Evolutionary conservation across 2,888 invertebrate genomes (phyloP), one percentile per base, ranked within the genome.

Genomic region (Pachymerium ferrugineum): DNA sequence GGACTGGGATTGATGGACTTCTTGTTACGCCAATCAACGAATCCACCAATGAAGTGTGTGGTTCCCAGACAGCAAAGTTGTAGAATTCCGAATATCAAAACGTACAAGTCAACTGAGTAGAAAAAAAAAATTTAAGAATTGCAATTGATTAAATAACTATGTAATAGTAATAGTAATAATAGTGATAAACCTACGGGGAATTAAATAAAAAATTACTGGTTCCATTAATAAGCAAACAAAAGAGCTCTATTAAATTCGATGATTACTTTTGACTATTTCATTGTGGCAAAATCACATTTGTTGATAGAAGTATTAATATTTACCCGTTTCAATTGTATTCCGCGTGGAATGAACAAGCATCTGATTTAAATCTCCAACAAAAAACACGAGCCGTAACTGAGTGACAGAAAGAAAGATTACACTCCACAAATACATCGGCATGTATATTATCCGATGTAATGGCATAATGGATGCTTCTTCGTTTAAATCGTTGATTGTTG

Each of bases 11-110:
- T 38, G 14, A 22, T 22, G 19, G 38, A 14, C 14, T 28, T 71
- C 33, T 71, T 71, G 16, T 30, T 22, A 2, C 38, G 33, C 71
- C 71, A 71, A n/a, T 71, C 71, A 16, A 71, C 71, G 33, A 71
- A 71, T 14, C 71, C 71, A 22, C 71, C 71, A 35, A 35, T n/a
- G 33, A 71, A 71, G 33, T 71, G 71, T 12, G 35, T 71, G 16
- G 71, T 71, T 4, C 71, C 71, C 71, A 71, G 22, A 38, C 71
- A 71, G 28, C 71, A 71, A 19, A 71, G 16, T 71, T 71, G 71
- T 35, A 71, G 28, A 19, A 71, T 71, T 19, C 71, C 71, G 33
- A 35, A 71, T 10, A 71, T 71, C 12, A 71, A 71, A 22, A 35
- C 33, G 38, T 71, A 71, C 12, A 71, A 22, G 22, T 71, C 71